Evolutionary conservation across 1,140 invertebrate species (phyloP), one percentile per base, ranked within the genome.

Genomic region (Ctenoplectra terminalis): DNA sequence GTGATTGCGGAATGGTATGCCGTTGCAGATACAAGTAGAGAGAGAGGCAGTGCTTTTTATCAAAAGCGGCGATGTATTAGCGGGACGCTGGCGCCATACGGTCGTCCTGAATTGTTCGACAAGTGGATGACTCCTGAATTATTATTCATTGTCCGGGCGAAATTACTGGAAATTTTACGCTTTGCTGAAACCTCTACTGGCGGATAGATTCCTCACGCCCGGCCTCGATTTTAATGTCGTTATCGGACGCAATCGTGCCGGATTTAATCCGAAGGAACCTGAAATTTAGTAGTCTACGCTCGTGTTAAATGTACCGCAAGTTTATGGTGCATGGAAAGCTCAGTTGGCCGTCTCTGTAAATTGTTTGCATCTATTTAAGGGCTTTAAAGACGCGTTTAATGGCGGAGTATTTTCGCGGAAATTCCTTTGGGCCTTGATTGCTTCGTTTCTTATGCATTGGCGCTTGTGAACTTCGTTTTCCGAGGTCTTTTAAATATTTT

Each of bases 91-190:
- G 40, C 31, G 73, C 72, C 54, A 37, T 52, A 66, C 78, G 70
- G 60, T 64, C 56, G 40, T 46, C n/a, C 40, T 29, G 46, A 70
- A 79, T 72, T 64, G 48, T 54, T 74, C 67, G 77, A 72, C 67
- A 52, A 72, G 77, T 63, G 69, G 43, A 71, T 40, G 67, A 72
- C 31, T 79, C 46, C 56, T 52, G 43, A 63, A 72, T 79, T 72
- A 73, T 73, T 72, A 72, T 79, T 63, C 77, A 79, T 63, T 79
- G 69, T 72, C 71, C 56, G 11, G 40, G 17, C 20, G 50, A 31
- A 82, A 82, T 83, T 77, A 71, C 72, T 37, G 26, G 74, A 66
- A 64, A 84, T 84, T 77, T 50, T 31, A 70, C 50, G 43, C 63
- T 34, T 70, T 70, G 50, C 75, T 70, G 52, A 37, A 78, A 58